phyloP scores from a whole-genome alignment of 2,888 invertebrate genomes.

The Mythimna pallens region DNA sequence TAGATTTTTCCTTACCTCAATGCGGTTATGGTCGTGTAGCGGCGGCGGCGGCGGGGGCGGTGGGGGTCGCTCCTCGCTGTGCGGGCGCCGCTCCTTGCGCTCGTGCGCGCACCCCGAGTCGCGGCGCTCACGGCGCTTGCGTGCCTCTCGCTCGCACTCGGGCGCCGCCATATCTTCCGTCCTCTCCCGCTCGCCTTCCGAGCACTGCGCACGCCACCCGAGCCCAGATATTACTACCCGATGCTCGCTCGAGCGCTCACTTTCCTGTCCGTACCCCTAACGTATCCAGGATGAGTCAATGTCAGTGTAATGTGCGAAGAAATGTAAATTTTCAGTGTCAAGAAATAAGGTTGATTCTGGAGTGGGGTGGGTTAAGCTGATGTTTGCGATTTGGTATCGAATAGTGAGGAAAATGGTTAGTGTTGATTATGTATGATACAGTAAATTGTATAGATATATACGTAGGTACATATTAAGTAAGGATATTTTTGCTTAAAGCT shows the following conservation, averaged over 20 bases:
- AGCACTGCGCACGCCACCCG: slow-evolving; percentile 89
- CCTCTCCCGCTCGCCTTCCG: slow-evolving; percentile 81
- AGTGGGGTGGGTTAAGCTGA: slow-evolving; percentile 74
- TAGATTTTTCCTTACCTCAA: slow-evolving; percentile 76
- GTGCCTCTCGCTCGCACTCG: slow-evolving; percentile 90
- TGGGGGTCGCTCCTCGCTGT: slow-evolving; percentile 86
- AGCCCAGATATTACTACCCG: slow-evolving; percentile 87
- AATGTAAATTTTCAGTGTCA: slow-evolving; percentile 61
- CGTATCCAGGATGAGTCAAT: slow-evolving; percentile 71
- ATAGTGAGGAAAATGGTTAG: slow-evolving; percentile 72
- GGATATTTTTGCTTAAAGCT: slow-evolving; percentile 57
- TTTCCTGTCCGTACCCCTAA: slow-evolving; percentile 88
- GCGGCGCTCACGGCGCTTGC: slow-evolving; percentile 92
- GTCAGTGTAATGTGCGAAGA: slow-evolving; percentile 78
- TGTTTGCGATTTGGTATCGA: slow-evolving; percentile 70
- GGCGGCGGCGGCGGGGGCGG: slow-evolving; percentile 86
- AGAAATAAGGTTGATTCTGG: slow-evolving; percentile 65
- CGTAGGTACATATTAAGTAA: slow-evolving; percentile 66
- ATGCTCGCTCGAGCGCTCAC: slow-evolving; percentile 86
- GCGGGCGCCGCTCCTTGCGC: slow-evolving; percentile 86
- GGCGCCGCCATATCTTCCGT: slow-evolving; percentile 88
- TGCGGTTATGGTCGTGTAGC: slow-evolving; percentile 85
- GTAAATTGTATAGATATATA: slow-evolving; percentile 68
- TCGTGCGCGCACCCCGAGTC: slow-evolving; percentile 90
- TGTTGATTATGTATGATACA: slow-evolving; percentile 71